Percentiles rank a stretch among this genome's conserved stretches.
Conservation (phyloP, 2,113 vertebrate genomes). For the Chloebia gouldiae region DNA sequence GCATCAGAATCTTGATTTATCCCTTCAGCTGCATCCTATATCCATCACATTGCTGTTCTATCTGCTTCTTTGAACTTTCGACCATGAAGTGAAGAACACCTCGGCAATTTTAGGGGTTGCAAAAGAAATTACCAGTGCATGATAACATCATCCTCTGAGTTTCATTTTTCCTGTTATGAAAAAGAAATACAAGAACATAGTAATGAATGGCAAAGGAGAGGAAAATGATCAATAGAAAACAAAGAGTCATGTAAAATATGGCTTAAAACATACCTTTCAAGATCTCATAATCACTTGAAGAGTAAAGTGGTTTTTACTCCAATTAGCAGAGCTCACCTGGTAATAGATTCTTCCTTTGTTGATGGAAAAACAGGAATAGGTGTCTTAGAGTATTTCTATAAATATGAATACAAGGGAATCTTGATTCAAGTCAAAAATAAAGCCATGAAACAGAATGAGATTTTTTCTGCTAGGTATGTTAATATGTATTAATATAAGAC, state of each 20-base stretch:
- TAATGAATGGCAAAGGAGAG: background rate
- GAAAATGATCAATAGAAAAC: background rate
- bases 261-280: background rate
- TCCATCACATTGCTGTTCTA: background rate
- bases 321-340: background rate
- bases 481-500: background rate
- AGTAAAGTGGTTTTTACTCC: background rate
- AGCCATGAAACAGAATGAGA: background rate
- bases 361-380: background rate
- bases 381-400: background rate
- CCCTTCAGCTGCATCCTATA: background rate
- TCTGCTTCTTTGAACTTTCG: background rate
- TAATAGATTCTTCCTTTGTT: background rate
- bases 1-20: background rate
- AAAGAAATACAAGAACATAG: background rate
- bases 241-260: background rate
- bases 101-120: background rate
- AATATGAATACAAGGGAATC: background rate
- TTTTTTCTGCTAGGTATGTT: background rate
- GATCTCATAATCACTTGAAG: background rate
- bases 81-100: background rate
- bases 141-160: background rate
- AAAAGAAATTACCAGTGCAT: background rate
- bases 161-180: background rate
- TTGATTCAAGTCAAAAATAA: background rate